Conservation (phyloP, 2,797 vertebrate genomes). For the Anabacerthia variegaticeps region DNA sequence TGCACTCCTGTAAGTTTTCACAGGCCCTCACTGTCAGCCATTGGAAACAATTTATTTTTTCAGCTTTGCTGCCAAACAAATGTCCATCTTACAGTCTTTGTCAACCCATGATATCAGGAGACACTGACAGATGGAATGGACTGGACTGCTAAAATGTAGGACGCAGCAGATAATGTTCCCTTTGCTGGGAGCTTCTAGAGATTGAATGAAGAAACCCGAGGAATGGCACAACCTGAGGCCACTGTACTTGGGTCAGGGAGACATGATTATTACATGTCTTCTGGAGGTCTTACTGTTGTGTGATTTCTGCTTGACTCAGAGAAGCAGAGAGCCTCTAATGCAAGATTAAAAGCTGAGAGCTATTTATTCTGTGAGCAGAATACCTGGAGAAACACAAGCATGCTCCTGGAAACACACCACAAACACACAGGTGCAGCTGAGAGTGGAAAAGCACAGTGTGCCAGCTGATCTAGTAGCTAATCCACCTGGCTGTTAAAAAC, state of each 20-base stretch:
- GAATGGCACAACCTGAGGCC: neutral
- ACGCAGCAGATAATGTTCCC: neutral
- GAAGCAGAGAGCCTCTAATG: neutral
- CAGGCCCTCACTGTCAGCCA: neutral
- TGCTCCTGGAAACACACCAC: neutral
- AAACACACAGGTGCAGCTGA: neutral
- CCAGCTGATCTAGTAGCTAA: neutral
- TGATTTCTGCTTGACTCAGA: conserved; percentile 19
- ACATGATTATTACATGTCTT: neutral
- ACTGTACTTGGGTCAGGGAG: neutral
- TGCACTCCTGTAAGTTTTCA: neutral
- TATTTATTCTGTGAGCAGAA: neutral
- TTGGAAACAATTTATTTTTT: neutral
- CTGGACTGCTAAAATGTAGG: neutral
- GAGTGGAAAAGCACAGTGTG: neutral
- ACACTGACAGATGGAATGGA: accelerated
- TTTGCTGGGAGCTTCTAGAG: neutral
- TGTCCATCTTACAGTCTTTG: neutral
- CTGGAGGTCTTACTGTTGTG: neutral
- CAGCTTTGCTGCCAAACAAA: neutral
- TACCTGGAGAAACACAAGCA: neutral
- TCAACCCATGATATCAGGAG: neutral
- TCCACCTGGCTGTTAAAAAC: neutral
- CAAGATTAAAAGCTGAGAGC: neutral
- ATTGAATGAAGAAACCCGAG: neutral